Percentiles rank a stretch among this genome's conserved stretches.
These are phyloP conservation scores for Meteorus sp. DNA, from an alignment of 1,140 invertebrate genomes.

Conservation along the genomic window DNA sequence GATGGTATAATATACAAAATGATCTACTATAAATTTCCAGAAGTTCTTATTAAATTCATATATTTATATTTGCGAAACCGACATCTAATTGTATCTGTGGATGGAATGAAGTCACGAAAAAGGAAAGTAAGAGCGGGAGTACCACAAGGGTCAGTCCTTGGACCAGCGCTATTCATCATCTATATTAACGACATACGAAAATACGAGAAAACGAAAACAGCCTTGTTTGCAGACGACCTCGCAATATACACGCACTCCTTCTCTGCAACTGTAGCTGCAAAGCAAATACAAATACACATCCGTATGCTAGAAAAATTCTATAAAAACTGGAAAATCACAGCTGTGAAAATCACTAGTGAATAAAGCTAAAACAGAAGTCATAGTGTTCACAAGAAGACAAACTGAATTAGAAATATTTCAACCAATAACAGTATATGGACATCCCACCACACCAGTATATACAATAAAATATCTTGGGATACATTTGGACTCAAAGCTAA, in stretches of 20 bases:
- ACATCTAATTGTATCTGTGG: constrained; percentile 28
- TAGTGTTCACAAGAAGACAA: constrained; percentile 27
- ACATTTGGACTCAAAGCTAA: constrained; percentile 33
- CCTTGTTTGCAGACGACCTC: constrained; percentile 41
- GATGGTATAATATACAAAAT: constrained; percentile 34
- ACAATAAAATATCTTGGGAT: constrained; percentile 37
- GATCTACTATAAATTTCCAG: constrained; percentile 7
- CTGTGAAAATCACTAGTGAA: too few species aligned
- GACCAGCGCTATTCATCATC: constrained; percentile 34
- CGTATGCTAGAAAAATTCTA: constrained; percentile 22
- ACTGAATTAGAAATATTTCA: neutral
- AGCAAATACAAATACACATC: constrained; percentile 23
- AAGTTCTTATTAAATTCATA: constrained; percentile 32
- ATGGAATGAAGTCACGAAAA: constrained; percentile 13
- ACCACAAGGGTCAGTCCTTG: constrained; percentile 38
- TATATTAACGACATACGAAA: constrained; percentile 36
- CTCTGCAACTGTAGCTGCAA: constrained; percentile 18
- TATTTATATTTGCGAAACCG: constrained; percentile 27
- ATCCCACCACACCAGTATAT: neutral
- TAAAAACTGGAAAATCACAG: constrained; percentile 35
- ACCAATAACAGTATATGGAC: too few species aligned
- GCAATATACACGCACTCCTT: constrained; percentile 28
- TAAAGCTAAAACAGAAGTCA: constrained; percentile 31
- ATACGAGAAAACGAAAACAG: constrained; percentile 19
- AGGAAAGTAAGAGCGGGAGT: constrained; percentile 34